These are phyloP conservation scores for Austrolebias charrua DNA, from an alignment of 2,797 vertebrate species.

Conservation along the genomic window DNA sequence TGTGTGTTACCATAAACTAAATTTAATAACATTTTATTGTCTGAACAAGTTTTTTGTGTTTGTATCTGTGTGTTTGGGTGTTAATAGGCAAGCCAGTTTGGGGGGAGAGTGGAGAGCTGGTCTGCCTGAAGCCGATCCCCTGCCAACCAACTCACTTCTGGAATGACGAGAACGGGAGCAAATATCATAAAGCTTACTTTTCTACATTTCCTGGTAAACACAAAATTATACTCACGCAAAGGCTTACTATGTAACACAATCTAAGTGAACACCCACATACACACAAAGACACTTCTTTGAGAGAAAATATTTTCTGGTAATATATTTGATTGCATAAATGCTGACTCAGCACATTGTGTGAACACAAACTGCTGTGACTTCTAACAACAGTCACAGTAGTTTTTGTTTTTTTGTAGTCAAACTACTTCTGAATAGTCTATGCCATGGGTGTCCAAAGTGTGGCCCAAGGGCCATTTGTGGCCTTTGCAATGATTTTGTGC, in stretches of 20 bases:
- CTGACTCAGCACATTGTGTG: too few relatives aligned
- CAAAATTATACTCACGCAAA: slow-evolving; percentile 3
- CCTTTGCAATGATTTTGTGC: too few relatives aligned
- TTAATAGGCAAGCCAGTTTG: slow-evolving; percentile 87
- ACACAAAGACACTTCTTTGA: background rate
- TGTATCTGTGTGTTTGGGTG: slow-evolving; percentile 27
- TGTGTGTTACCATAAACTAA: slow-evolving; percentile 17
- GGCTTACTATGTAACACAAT: background rate
- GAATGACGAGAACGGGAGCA: slow-evolving; percentile 92
- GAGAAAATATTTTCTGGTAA: background rate
- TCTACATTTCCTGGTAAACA: slow-evolving; percentile 87
- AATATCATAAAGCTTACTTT: slow-evolving; percentile 96
- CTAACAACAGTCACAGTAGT: too few relatives aligned
- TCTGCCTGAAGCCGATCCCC: slow-evolving; percentile 92
- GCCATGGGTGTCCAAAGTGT: too few relatives aligned
- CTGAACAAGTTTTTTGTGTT: background rate
- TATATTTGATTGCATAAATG: too few relatives aligned
- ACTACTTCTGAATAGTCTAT: too few relatives aligned
- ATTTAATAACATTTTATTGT: slow-evolving; percentile 5
- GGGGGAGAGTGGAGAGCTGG: slow-evolving; percentile 95
- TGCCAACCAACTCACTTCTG: slow-evolving; percentile 97
- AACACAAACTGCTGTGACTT: too few relatives aligned
- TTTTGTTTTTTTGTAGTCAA: too few relatives aligned
- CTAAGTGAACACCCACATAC: background rate
- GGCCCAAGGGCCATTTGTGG: too few relatives aligned